Evolutionary conservation across 2,888 invertebrate genomes (phyloP).

Genomic region (Trichogramma evanescens): DNA sequence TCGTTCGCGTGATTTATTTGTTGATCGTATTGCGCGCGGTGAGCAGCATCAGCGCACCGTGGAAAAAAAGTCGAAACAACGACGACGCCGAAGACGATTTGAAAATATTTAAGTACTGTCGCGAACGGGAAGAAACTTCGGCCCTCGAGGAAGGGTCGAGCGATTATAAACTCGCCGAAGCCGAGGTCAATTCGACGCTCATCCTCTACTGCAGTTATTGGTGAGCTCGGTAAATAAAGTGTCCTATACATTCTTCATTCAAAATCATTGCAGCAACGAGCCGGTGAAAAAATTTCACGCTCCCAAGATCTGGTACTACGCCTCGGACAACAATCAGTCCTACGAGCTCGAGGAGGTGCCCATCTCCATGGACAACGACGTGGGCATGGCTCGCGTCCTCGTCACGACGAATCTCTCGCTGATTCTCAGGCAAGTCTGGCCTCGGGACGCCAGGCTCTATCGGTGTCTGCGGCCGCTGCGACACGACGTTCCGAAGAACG

Average conservation of each 20-base stretch:
- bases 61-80: too few relatives aligned
- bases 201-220: conserved; percentile 51
- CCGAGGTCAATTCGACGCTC: conserved; percentile 43
- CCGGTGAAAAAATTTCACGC: conserved; percentile 45
- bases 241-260: neutral
- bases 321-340: conserved; percentile 42
- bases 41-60: too few relatives aligned
- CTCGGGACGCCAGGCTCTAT: conserved; percentile 49
- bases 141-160: neutral
- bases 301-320: conserved; percentile 49
- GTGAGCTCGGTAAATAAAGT: conserved; percentile 30
- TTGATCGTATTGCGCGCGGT: too few relatives aligned
- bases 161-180: conserved; percentile 48
- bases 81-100: too few relatives aligned
- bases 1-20: too few relatives aligned
- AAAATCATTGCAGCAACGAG: conserved; percentile 30
- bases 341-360: conserved; percentile 43
- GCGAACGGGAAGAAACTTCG: conserved; percentile 40
- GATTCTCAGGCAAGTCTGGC: conserved; percentile 44
- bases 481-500: neutral
- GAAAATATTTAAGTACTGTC: conserved; percentile 38
- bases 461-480: conserved; percentile 37
- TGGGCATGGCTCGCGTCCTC: conserved; percentile 45
- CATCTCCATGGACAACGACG: conserved; percentile 49
- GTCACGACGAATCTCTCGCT: conserved; percentile 48